Evolutionary conservation across 2,797 vertebrate species (phyloP).

Genomic region (Leptatherina wallacei): DNA sequence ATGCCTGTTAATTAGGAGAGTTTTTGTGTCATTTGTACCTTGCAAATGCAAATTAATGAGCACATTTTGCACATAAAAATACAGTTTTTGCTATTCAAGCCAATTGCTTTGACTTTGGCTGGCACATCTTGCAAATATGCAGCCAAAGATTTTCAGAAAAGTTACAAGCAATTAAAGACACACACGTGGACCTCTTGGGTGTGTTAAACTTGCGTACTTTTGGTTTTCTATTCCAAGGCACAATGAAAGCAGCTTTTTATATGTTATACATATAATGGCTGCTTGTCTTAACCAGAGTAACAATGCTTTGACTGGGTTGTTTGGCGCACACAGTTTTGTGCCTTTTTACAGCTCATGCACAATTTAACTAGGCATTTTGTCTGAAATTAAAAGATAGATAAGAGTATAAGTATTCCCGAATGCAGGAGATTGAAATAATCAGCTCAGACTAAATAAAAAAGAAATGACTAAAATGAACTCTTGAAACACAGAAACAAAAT

Average conservation of each 20-base stretch:
- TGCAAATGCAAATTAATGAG: constrained; percentile 5
- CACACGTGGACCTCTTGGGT: constrained; percentile 33
- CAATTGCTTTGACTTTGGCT: constrained; percentile 19
- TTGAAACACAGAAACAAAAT: constrained; percentile 9
- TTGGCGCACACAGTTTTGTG: constrained; percentile 25
- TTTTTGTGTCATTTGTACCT: not conserved
- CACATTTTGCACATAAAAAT: constrained; percentile 8
- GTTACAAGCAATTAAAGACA: constrained; percentile 65
- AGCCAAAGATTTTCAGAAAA: constrained; percentile 59
- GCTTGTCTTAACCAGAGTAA: constrained; percentile 52
- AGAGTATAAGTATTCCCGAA: constrained; percentile 14
- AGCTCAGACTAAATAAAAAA: not conserved
- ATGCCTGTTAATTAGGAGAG: not conserved
- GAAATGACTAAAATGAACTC: constrained; percentile 1
- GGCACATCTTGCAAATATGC: constrained; percentile 44
- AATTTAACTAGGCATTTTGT: constrained; percentile 12
- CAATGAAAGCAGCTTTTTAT: constrained; percentile 70
- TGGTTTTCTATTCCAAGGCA: constrained; percentile 63
- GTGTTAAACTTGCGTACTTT: constrained; percentile 46
- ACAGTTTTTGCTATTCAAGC: constrained; percentile 14
- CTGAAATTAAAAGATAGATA: not conserved
- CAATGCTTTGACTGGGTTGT: constrained; percentile 35
- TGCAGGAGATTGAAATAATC: constrained; percentile 4
- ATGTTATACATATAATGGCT: constrained; percentile 55
- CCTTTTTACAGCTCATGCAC: constrained; percentile 21